Conservation (phyloP, 1,140 invertebrate genomes). For the Pemphigus obesinymphae region DNA sequence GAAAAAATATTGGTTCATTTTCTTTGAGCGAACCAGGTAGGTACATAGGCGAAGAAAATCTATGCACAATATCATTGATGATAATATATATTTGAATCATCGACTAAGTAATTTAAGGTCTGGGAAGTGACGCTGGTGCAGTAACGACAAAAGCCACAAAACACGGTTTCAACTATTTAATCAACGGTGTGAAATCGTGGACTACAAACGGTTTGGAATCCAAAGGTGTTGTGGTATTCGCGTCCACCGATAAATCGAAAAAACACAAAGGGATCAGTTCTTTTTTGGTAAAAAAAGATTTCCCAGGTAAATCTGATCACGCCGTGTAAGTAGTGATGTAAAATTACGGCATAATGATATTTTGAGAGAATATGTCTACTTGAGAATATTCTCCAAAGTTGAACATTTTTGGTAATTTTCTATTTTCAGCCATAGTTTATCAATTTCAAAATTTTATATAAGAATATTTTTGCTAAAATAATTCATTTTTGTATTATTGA, state of each 20-base stretch:
- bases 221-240: conserved; percentile 77
- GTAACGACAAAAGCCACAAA: conserved; percentile 77
- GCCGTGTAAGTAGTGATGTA: too few species aligned
- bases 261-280: conserved; percentile 91
- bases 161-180: conserved; percentile 56
- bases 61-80: conserved; percentile 50
- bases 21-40: conserved; percentile 74
- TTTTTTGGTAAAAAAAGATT: conserved; percentile 79
- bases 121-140: conserved; percentile 56
- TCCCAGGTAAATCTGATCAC: conserved; percentile 51
- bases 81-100: neutral
- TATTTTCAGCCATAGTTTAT: too few species aligned
- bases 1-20: conserved; percentile 68
- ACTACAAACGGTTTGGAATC: conserved; percentile 91
- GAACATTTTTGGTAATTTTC: too few species aligned
- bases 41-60: too few species aligned
- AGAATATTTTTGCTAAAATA: too few species aligned
- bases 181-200: conserved; percentile 94
- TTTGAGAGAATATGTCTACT: too few species aligned
- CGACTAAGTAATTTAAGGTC: conserved; percentile 3
- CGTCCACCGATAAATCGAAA: conserved; percentile 82
- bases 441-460: too few species aligned
- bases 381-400: too few species aligned
- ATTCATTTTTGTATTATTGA: too few species aligned
- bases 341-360: too few species aligned